phyloP scores from a whole-genome alignment of 2,797 vertebrate species.

The Acropternis orthonyx region DNA sequence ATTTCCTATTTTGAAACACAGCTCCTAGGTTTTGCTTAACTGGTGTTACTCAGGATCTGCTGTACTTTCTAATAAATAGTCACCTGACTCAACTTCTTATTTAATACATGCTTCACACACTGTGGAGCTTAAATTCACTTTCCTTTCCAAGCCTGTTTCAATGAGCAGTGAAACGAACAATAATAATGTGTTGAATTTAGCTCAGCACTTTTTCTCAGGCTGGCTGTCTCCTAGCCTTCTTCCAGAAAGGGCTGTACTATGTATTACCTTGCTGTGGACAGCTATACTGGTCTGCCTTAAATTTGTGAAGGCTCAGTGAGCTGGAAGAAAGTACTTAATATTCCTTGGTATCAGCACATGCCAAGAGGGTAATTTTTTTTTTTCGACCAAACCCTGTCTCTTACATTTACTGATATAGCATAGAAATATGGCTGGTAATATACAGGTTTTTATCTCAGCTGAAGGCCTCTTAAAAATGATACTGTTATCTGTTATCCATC shows the following conservation, averaged over 20 bases:
- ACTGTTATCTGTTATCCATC: not conserved
- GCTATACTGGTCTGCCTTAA: not conserved
- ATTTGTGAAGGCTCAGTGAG: not conserved
- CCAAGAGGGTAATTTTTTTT: not conserved
- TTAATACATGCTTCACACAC: not conserved
- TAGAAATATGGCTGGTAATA: not conserved
- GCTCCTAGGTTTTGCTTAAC: not conserved
- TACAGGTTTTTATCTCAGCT: not conserved
- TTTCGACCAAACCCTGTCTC: not conserved
- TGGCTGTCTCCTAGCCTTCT: not conserved
- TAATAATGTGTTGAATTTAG: not conserved
- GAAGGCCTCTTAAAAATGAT: not conserved
- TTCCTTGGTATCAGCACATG: not conserved
- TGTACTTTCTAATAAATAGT: not conserved
- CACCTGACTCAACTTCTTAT: not conserved
- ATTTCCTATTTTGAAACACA: not conserved
- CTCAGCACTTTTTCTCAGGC: not conserved
- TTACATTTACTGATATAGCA: not conserved
- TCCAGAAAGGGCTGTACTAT: not conserved
- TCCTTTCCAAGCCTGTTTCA: not conserved
- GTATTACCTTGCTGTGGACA: not conserved
- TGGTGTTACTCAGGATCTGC: not conserved
- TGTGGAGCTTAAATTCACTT: not conserved
- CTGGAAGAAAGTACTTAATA: slow-evolving; percentile 3
- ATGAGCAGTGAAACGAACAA: not conserved